Evolutionary conservation across 2,888 invertebrate species (phyloP).

Genomic region (Vesta saturnalis): DNA sequence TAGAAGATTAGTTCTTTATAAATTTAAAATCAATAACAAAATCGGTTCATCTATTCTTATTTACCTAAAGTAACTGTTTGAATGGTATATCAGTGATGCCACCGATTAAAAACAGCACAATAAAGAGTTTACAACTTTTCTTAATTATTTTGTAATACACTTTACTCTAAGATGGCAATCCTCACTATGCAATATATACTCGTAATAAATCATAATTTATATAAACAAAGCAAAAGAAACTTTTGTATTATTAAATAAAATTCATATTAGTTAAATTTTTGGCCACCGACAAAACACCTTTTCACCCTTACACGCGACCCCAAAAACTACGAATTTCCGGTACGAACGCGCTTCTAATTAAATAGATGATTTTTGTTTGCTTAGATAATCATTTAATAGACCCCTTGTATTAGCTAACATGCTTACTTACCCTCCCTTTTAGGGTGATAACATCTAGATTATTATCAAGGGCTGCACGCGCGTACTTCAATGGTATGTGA

Average conservation of each 20-base stretch:
- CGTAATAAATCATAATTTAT: too few relatives aligned
- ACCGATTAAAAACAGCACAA: too few relatives aligned
- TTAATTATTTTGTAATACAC: too few relatives aligned
- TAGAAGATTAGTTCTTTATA: too few relatives aligned
- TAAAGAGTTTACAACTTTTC: too few relatives aligned
- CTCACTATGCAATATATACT: too few relatives aligned
- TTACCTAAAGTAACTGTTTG: too few relatives aligned
- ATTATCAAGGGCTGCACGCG: constrained; percentile 43
- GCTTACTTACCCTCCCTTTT: constrained; percentile 59
- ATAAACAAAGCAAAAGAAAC: not conserved
- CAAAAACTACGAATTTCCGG: constrained; percentile 58
- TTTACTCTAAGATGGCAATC: too few relatives aligned
- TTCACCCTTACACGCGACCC: constrained; percentile 54
- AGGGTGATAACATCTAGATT: constrained; percentile 49
- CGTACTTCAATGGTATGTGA: constrained; percentile 40
- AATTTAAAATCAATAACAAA: too few relatives aligned
- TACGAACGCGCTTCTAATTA: constrained; percentile 60
- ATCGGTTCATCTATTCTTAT: too few relatives aligned
- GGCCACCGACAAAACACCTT: constrained; percentile 43
- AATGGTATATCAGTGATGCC: too few relatives aligned
- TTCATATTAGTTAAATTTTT: constrained; percentile 50
- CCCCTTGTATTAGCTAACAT: constrained; percentile 60
- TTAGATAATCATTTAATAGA: constrained; percentile 65
- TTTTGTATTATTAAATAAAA: constrained; percentile 33
- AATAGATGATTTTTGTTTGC: constrained; percentile 65